Evolutionary conservation across 2,888 invertebrate species (phyloP), one percentile per base, ranked within the genome.

Genomic region (Thereva unica): DNA sequence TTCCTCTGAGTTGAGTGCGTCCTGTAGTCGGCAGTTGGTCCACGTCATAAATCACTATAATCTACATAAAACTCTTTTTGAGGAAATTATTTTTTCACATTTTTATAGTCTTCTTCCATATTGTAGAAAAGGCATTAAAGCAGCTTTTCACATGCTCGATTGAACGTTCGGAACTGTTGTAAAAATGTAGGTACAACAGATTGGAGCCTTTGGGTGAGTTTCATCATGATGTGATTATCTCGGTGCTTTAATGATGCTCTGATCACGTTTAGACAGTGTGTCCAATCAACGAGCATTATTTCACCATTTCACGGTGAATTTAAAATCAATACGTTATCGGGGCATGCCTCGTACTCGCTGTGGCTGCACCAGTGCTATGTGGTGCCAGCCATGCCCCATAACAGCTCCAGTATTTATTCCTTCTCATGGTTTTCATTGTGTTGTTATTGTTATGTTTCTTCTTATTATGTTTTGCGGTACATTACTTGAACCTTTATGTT

Each of bases 211-310:
- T 44, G 56, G 56, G 44, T 44, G 56, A 45, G 56, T 56, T 56
- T 56, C 56, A 56, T 61, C 50, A 61, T 53, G 63, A 63, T 63
- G 37, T 63, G 52, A 63, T 63, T 64, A 64, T 64, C 50, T 45
- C 59, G 47, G 59, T 8, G 52, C 42, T 64, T 67, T 67, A 69
- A 67, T 67, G 67, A 65, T 67, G 66, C 61, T 61, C 54, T 63
- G 70, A 68, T 70, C 70, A 70, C 70, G 68, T 70, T 70, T 68
- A 68, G 66, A 68, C 66, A 67, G 68, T 70, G 70, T 70, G 61
- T 66, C 70, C 65, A 70, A 70, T 70, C 68, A 70, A 70, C 70
- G 59, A 70, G 68, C 70, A 70, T 70, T 70, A 69, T 67, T 68
- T 67, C 65, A 67, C 70, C 67, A 70, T 70, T 70, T 70, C 68